Base-by-base conservation (phyloP, 2,888 invertebrate species). In the Resseliella maxima region DNA sequence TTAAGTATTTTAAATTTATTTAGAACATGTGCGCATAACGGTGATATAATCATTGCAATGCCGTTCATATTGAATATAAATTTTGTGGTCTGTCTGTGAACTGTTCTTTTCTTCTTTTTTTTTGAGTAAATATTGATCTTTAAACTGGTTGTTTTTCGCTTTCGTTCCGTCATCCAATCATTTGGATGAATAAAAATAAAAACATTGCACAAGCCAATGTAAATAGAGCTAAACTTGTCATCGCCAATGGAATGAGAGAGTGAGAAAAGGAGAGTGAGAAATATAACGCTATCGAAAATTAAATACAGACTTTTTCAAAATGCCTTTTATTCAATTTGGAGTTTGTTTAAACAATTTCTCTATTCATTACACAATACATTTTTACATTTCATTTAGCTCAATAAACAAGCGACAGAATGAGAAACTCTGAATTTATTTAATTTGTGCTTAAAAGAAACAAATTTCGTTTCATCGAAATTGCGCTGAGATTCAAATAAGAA, bases 1-100 rank as follows among this genome's bases (percentile, higher is more conserved):
- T 15, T 1, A 72, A 72, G 3, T 31, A 15, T 72, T 72, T 15
- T 72, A 35, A 31, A 72, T 72, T 72, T 31, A 15, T 12, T 31
- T 35, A 72, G 15, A 72, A 27, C 31, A 31, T 72, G 72, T 72
- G 72, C 72, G 31, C 31, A 72, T 72, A 72, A 72, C 72, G 72
- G 72, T 72, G 72, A 72, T 72, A 72, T 72, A 72, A 72, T 72
- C 72, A 72, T 72, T 72, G 31, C 31, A 31, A 72, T 31, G 31
- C 31, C 27, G 15, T 72, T 15, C 31, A 72, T 72, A n/a, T 12
- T 15, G 27, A 8, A 27, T 8, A 12, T 50, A 59, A 24, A 59
- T 24, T 3, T 50, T 50, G 50, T 50, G 3, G 59, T 59, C 10
- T 72, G 72, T 72, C 72, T 72, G 31, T 72, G 72, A 59, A 59